Evolutionary conservation across 2,888 invertebrate species (phyloP).

Genomic region (Pyrrhosoma nymphula): DNA sequence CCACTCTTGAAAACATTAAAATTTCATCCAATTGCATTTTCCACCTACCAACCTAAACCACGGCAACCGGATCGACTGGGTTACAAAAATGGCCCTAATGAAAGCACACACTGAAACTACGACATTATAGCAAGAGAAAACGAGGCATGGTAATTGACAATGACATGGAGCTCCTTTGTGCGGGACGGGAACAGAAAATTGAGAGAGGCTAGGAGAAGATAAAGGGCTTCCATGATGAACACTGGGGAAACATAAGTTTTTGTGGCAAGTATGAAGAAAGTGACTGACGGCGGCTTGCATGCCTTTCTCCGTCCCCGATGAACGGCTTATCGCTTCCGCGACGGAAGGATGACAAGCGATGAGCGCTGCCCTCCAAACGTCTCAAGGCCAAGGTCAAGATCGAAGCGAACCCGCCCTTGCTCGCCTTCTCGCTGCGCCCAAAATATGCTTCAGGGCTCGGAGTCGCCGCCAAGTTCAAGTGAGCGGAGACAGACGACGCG

Average conservation of each 20-base stretch:
- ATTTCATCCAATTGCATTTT: too few species aligned
- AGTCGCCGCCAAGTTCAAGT: background rate
- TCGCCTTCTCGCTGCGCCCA: background rate
- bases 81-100: too few species aligned
- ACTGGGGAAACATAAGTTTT: background rate
- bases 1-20: too few species aligned
- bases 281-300: background rate
- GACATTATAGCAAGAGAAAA: too few species aligned
- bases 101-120: too few species aligned
- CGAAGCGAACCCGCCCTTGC: background rate
- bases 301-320: background rate
- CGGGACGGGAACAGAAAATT: too few species aligned
- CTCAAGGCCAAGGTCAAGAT: constrained; percentile 30
- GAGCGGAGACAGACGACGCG: background rate
- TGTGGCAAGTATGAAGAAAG: background rate
- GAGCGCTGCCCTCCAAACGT: background rate
- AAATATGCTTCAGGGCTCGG: background rate
- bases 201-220: background rate
- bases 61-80: too few species aligned
- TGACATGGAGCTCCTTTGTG: too few species aligned
- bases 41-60: too few species aligned
- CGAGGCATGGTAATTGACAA: too few species aligned
- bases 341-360: background rate
- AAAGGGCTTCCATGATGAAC: background rate
- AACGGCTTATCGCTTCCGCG: constrained; percentile 7